Evolutionary conservation across 1,140 invertebrate genomes (phyloP).

Genomic region (Cotesia vestalis): DNA sequence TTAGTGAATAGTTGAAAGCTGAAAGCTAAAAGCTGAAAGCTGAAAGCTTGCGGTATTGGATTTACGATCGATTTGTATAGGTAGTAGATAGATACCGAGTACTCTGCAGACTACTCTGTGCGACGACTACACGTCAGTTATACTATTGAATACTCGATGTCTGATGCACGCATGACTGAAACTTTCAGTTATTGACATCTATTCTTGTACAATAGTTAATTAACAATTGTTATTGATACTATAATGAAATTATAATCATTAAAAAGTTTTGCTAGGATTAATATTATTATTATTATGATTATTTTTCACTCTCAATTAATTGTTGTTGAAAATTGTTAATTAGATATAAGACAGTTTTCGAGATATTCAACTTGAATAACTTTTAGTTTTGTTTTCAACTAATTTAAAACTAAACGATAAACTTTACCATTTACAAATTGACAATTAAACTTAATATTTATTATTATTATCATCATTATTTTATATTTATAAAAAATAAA

Average conservation of each 20-base stretch:
- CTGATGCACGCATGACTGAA: conserved; percentile 14
- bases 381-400: not conserved
- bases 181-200: not conserved
- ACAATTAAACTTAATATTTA: not conserved
- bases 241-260: too few species aligned
- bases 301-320: not conserved
- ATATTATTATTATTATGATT: not conserved
- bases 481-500: not conserved
- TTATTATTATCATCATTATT: not conserved
- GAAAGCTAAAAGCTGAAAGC: not conserved
- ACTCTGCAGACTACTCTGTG: not conserved
- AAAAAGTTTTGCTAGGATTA: too few species aligned
- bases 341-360: not conserved
- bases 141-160: conserved; percentile 5
- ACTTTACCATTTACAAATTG: conserved; percentile 7
- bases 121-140: not conserved
- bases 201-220: not conserved
- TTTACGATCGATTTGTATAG: not conserved
- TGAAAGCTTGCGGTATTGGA: not conserved
- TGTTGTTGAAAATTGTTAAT: not conserved
- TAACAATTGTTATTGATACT: not conserved
- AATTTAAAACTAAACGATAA: not conserved
- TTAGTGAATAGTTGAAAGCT: not conserved
- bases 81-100: not conserved
- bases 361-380: not conserved